phyloP scores from a whole-genome alignment of 1,140 invertebrate species.

The Brachystomella parvula region DNA sequence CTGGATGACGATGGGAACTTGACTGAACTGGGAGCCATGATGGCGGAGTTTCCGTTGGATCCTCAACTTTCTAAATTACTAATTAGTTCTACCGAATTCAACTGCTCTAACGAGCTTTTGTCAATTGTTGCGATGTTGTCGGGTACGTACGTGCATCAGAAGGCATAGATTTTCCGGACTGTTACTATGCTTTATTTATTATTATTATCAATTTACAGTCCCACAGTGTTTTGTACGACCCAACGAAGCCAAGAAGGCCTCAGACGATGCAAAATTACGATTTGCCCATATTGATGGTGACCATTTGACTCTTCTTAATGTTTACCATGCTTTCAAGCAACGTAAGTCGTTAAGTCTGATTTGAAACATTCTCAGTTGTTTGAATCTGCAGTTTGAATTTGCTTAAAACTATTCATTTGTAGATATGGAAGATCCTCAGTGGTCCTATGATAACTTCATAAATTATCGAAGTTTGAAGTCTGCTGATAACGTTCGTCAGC shows the following conservation, averaged over 20 bases:
- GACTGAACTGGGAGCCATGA: constrained; percentile 92
- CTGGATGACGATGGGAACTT: constrained; percentile 94
- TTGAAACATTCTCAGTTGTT: neutral
- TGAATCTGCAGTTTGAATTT: constrained; percentile 3
- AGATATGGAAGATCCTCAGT: constrained; percentile 83
- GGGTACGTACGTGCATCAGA: no score
- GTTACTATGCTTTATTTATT: neutral
- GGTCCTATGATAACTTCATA: constrained; percentile 99
- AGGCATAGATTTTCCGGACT: neutral
- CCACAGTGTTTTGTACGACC: constrained; percentile 99
- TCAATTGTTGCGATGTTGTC: constrained; percentile 99
- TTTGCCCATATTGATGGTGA: constrained; percentile 99
- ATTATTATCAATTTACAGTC: constrained; percentile 52
- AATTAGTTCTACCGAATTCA: constrained; percentile 91
- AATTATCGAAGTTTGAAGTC: constrained; percentile 97
- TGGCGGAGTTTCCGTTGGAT: constrained; percentile 99
- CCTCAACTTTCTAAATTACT: constrained; percentile 99
- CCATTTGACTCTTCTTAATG: constrained; percentile 87
- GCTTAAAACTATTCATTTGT: constrained; percentile 22
- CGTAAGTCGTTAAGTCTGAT: constrained; percentile 63
- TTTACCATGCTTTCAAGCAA: constrained; percentile 98
- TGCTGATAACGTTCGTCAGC: constrained; percentile 75
- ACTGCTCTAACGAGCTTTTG: constrained; percentile 98
- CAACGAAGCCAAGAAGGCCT: constrained; percentile 96
- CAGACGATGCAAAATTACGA: constrained; percentile 97